These are phyloP conservation scores for Aspidapion aeneum DNA, from an alignment of 2,888 invertebrate genomes.

Conservation along the genomic window DNA sequence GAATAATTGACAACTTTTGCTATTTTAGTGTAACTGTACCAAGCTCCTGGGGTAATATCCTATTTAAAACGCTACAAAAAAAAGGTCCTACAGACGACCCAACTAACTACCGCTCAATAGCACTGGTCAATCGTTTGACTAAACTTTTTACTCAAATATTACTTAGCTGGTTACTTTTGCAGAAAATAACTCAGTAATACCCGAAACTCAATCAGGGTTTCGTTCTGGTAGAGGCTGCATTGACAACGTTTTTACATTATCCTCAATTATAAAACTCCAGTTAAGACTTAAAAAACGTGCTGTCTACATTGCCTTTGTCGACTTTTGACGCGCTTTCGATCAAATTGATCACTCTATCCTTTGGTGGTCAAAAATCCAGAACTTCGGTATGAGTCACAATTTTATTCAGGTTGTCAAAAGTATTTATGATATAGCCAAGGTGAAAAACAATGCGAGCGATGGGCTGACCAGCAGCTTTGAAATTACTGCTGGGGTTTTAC, in stretches of 20 bases:
- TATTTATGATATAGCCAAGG: background rate
- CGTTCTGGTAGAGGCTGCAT: background rate
- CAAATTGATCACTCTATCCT: background rate
- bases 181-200: background rate
- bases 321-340: background rate
- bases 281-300: background rate
- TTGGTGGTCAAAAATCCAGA: background rate
- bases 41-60: background rate
- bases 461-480: background rate
- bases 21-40: background rate
- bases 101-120: background rate
- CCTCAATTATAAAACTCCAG: background rate
- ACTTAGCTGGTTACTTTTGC: background rate
- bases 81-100: background rate
- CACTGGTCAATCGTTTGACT: background rate
- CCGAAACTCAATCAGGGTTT: background rate
- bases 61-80: background rate
- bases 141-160: background rate
- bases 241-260: background rate
- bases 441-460: background rate
- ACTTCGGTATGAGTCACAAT: background rate
- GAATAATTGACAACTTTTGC: background rate
- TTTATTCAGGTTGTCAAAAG: background rate
- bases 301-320: background rate
- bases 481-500: background rate